Evolutionary conservation across 2,113 vertebrate genomes (phyloP), one percentile per base, ranked within the genome.

Genomic region (Alethe castanea): DNA sequence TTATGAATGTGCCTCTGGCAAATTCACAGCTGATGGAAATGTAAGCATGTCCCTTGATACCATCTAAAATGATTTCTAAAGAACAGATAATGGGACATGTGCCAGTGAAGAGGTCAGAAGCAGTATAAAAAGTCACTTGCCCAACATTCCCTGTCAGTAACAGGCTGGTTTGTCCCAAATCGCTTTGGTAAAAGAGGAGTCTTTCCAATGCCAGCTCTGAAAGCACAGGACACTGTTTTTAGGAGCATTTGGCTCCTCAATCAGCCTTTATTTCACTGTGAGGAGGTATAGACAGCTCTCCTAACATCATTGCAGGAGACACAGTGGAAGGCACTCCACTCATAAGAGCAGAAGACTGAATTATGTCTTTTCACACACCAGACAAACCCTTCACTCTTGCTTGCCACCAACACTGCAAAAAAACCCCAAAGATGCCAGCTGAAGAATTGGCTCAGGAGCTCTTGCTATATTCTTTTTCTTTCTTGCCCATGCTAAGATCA

Each of bases 21-120:
- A 95, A 90, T 82, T 72, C 11, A 1, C 70, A 52, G 36, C 33
- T 45, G 40, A 61, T 31, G 79, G 47, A 95, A 90, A 81, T 4
- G 62, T 29, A 54, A 71, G 44, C 13, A 12, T 2, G 3, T n/a
- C 47, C 71, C 61, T 67, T 40, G 52, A 62, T 48, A 17, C 17
- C 0, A 1, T 14, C 25, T 20, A 42, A 93, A 92, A 67, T 13
- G 1, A 50, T 81, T 70, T 86, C 36, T 60, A 81, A 61, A 67
- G 56, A 66, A 56, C 0, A 1, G 50, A 48, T 14, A 38, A 52
- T 5, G 22, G 50, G 22, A 60, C 18, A 12, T 3, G 5, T 0
- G 0, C 33, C 52, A 81, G 73, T 16, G 42, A 74, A 62, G 28
- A 74, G 5, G 26, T 61, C 67, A 66, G 59, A 57, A 70, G 36